Evolutionary conservation across 92 coral and sea anemone species (phyloP).

Genomic region (Zoanthus solanderi): DNA sequence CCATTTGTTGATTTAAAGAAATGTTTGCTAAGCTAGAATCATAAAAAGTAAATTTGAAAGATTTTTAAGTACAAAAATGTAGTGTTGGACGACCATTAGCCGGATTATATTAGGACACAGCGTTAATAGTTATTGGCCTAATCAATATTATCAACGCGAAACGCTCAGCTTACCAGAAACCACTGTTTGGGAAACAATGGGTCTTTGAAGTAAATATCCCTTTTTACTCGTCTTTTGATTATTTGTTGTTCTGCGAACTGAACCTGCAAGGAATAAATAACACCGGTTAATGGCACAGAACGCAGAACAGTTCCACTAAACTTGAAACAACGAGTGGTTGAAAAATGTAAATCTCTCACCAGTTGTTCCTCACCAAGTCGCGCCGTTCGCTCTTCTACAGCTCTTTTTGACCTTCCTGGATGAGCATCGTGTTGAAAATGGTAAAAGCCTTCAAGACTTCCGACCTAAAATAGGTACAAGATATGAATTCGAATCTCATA

Average conservation of each 20-base stretch:
- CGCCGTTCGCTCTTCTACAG: constrained; percentile 70
- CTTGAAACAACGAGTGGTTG: constrained; percentile 6
- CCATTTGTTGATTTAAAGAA: not conserved
- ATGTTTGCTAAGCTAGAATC: not conserved
- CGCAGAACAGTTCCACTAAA: not conserved
- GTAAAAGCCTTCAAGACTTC: constrained; percentile 87
- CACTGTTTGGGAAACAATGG: constrained; percentile 83
- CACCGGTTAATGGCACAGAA: not conserved
- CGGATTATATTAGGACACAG: not conserved
- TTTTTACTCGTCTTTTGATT: constrained; percentile 84
- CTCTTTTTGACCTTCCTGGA: constrained; percentile 84
- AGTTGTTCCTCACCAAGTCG: constrained; percentile 57
- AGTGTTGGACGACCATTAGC: not conserved
- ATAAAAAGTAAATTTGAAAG: not conserved
- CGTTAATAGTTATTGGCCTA: not conserved
- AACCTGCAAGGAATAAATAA: constrained; percentile 66
- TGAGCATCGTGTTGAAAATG: constrained; percentile 84
- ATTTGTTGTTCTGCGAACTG: constrained; percentile 94
- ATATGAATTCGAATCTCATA: not conserved
- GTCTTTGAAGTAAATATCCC: constrained; percentile 71
- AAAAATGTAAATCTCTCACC: constrained; percentile 36
- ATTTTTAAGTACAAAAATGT: not conserved
- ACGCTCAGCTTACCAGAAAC: constrained; percentile 80
- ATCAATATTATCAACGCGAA: not conserved
- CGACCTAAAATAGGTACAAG: constrained; percentile 65